phyloP scores from a whole-genome alignment of 1,140 invertebrate genomes.

The Magallana gigas region DNA sequence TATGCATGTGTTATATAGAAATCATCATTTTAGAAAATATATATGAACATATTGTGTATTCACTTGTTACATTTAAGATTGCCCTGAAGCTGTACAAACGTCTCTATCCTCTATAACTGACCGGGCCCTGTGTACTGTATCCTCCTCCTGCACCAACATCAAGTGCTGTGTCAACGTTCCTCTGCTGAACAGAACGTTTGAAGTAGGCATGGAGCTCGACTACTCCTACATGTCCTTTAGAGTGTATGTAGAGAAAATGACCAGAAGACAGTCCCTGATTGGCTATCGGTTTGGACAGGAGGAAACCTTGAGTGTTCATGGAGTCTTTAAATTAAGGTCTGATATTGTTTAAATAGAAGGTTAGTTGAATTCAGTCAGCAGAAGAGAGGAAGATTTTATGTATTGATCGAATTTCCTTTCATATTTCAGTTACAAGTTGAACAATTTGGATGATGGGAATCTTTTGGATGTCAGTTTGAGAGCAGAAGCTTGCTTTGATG shows the following conservation, averaged over 20 bases:
- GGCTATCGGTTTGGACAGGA: not conserved
- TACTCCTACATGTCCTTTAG: slow-evolving; percentile 42
- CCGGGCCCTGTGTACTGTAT: slow-evolving; percentile 3
- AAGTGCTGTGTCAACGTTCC: slow-evolving; percentile 44
- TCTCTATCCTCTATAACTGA: not conserved
- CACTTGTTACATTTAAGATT: no score
- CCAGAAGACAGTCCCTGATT: not conserved
- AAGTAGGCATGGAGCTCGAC: slow-evolving; percentile 39
- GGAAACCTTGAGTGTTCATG: slow-evolving; percentile 38
- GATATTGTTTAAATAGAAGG: no score
- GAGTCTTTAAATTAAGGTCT: slow-evolving; percentile 27
- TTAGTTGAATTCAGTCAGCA: no score
- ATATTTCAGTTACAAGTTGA: slow-evolving; percentile 5
- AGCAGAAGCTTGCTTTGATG: slow-evolving; percentile 28
- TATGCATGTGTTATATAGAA: no score
- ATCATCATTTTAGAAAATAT: no score
- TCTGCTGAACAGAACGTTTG: slow-evolving; percentile 40
- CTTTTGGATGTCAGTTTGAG: slow-evolving; percentile 8
- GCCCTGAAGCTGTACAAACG: slow-evolving; percentile 26
- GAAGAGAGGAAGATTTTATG: not conserved
- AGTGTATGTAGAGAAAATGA: slow-evolving; percentile 46
- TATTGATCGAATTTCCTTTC: not conserved
- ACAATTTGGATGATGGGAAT: not conserved
- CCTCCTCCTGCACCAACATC: slow-evolving; percentile 35
- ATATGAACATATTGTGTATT: no score